These are phyloP conservation scores for Amphipyra tragopoginis DNA, from an alignment of 2,888 invertebrate genomes.

Conservation along the genomic window DNA sequence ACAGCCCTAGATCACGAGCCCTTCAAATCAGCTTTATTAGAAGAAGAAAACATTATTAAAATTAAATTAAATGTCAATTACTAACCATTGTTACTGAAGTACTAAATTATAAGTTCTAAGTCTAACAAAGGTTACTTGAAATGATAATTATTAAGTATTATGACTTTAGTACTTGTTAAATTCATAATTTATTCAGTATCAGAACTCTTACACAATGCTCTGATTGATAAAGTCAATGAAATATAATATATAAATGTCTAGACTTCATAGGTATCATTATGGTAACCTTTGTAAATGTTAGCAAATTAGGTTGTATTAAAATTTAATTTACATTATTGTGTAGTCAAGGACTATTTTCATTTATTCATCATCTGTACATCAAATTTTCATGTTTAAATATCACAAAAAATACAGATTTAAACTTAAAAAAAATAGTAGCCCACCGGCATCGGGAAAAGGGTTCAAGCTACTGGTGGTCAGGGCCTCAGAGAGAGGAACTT, in stretches of 20 bases:
- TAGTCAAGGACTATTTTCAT: too few species aligned
- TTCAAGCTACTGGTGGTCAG: too few species aligned
- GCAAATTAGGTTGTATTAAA: background rate
- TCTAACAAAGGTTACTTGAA: background rate
- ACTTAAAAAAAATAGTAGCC: too few species aligned
- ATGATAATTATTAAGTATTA: conserved; percentile 16
- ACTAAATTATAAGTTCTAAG: conserved; percentile 11
- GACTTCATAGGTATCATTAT: conserved; percentile 1
- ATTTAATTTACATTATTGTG: background rate
- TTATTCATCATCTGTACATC: too few species aligned
- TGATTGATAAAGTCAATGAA: conserved; percentile 35
- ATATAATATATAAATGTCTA: conserved; percentile 42
- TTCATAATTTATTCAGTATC: conserved; percentile 34
- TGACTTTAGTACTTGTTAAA: conserved; percentile 5
- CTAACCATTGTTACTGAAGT: conserved; percentile 1
- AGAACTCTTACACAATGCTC: conserved; percentile 5
- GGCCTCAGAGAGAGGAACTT: too few species aligned
- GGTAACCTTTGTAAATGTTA: conserved; percentile 9
- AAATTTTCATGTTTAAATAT: too few species aligned
- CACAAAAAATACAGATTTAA: too few species aligned
- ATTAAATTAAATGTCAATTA: background rate
- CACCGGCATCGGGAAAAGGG: too few species aligned
- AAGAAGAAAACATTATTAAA: too few species aligned
- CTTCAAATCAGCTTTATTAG: too few species aligned
- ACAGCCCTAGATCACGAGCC: too few species aligned